Conservation (phyloP, 1,140 invertebrate genomes). For the Radopholus similis region DNA sequence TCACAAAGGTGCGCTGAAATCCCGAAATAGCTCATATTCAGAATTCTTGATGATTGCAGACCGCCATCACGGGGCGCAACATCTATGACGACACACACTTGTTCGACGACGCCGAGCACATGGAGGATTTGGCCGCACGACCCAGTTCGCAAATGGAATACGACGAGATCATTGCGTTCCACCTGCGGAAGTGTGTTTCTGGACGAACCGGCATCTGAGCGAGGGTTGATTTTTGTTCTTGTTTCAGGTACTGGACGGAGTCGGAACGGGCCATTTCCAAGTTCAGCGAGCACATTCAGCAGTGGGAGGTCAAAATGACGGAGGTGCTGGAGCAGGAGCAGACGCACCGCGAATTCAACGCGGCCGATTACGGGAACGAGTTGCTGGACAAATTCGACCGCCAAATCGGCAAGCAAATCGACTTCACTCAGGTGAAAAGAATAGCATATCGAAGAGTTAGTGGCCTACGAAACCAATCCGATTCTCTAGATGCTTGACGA, state of each 20-base stretch:
- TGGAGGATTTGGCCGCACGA: conserved; percentile 23
- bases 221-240: background rate
- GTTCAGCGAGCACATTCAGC: conserved; percentile 28
- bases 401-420: conserved; percentile 3
- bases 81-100: conserved; percentile 22
- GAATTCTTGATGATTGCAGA: background rate
- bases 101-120: background rate
- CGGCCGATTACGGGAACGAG: conserved; percentile 28
- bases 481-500: conserved; percentile 1
- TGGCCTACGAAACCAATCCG: background rate
- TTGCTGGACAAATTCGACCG: conserved; percentile 27
- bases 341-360: conserved; percentile 30
- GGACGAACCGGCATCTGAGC: too few species aligned
- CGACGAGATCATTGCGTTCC: conserved; percentile 32
- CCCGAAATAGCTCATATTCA: background rate
- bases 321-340: conserved; percentile 38
- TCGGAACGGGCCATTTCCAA: conserved; percentile 29
- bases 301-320: conserved; percentile 41
- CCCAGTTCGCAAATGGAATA: conserved; percentile 30
- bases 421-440: conserved; percentile 2
- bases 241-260: conserved; percentile 32
- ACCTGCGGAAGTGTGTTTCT: conserved; percentile 11
- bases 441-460: background rate
- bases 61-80: conserved; percentile 2
- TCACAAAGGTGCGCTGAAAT: background rate